Percentiles rank a stretch among this genome's conserved stretches.
Conservation (phyloP, 2,113 vertebrate species). For the Pteronura brasiliensis region DNA sequence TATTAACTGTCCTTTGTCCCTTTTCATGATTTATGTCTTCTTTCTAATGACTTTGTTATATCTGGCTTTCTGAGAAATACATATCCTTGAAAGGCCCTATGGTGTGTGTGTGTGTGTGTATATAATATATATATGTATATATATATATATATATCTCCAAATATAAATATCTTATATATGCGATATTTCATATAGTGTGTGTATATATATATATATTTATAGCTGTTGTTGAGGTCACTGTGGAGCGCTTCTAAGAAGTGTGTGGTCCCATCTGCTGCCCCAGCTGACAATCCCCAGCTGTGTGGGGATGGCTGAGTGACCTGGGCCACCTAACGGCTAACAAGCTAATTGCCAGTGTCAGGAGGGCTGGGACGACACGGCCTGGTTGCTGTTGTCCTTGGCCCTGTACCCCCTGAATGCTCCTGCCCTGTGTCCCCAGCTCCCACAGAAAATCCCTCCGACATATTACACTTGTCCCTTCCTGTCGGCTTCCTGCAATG, state of each 20-base stretch:
- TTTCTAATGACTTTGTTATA: neutral
- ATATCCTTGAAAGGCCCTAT: neutral
- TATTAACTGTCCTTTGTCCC: neutral
- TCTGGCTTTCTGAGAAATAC: neutral
- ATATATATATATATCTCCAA: neutral
- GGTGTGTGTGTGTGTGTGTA: too few species aligned
- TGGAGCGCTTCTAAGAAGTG: neutral
- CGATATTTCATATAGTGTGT: neutral
- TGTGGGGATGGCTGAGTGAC: too few species aligned
- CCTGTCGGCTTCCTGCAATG: neutral
- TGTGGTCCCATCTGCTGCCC: neutral
- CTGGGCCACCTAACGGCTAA: too few species aligned
- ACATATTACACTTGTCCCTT: neutral
- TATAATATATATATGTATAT: too few species aligned
- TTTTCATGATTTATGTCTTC: neutral
- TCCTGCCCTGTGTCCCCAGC: neutral
- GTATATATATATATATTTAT: too few species aligned
- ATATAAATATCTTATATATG: neutral
- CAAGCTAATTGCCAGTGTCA: accelerated
- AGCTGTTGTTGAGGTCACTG: neutral
- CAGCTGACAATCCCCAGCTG: accelerated
- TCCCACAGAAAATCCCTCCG: neutral
- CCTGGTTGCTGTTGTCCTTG: too few species aligned
- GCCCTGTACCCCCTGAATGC: neutral
- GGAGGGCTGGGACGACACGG: neutral